phyloP scores from a whole-genome alignment of 2,797 vertebrate species.

The Salmo trutta region DNA sequence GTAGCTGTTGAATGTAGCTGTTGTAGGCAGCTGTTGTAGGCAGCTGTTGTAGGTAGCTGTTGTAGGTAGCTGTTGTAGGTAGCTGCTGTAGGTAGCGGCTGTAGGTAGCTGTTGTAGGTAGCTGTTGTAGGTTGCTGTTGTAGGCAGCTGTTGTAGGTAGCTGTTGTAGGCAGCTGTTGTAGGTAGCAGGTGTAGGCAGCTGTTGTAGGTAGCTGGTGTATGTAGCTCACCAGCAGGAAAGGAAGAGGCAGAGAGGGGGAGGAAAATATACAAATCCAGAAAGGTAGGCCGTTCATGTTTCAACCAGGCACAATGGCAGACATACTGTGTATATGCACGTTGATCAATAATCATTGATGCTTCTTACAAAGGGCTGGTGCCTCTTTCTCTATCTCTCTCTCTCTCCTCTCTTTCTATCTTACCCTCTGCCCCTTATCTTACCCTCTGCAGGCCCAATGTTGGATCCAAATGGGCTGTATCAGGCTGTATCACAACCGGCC shows the following conservation, averaged over 20 bases:
- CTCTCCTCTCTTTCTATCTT: conserved; percentile 24
- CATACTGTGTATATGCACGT: conserved; percentile 49
- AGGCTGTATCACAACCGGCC: too few relatives aligned
- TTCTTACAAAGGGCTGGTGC: conserved; percentile 57
- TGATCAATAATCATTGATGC: conserved; percentile 72
- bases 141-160: too few relatives aligned
- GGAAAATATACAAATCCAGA: conserved; percentile 17
- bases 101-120: too few relatives aligned
- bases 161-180: too few relatives aligned
- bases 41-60: too few relatives aligned
- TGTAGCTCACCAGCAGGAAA: conserved; percentile 8
- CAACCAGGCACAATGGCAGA: conserved; percentile 62
- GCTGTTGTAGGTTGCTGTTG: too few relatives aligned
- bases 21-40: too few relatives aligned
- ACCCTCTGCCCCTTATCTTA: conserved; percentile 50
- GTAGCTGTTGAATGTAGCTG: too few relatives aligned
- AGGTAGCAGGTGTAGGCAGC: too few relatives aligned
- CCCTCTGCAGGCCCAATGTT: conserved; percentile 70
- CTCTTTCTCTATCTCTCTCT: not conserved
- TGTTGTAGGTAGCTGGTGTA: not conserved
- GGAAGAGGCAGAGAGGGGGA: conserved; percentile 41
- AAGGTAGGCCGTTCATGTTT: conserved; percentile 48
- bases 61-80: too few relatives aligned
- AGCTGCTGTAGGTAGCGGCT: too few relatives aligned
- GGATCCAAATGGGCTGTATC: conserved; percentile 48